These are phyloP conservation scores for Trachelus troglodyta DNA, from an alignment of 2,888 invertebrate species.

Conservation along the genomic window DNA sequence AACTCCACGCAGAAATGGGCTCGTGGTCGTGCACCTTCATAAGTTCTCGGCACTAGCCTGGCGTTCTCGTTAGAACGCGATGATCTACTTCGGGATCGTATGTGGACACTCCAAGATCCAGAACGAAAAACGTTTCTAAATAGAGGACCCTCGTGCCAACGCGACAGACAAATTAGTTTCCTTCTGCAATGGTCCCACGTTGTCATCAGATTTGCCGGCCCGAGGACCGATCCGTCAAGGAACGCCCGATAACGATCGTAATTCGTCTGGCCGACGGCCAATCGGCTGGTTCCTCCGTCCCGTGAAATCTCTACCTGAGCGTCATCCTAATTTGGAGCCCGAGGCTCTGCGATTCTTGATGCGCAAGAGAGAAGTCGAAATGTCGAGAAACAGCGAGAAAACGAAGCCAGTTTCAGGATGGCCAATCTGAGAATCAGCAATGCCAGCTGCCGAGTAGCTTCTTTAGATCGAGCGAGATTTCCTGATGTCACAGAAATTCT, in stretches of 20 bases:
- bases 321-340: slow-evolving; percentile 4
- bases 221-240: slow-evolving; percentile 44
- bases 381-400: background rate
- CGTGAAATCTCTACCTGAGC: slow-evolving; percentile 26
- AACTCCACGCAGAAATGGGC: background rate
- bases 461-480: slow-evolving; percentile 9
- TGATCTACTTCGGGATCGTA: no score
- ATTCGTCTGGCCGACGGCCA: slow-evolving; percentile 40
- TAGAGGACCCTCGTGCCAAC: slow-evolving; percentile 15
- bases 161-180: slow-evolving; percentile 18
- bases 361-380: background rate
- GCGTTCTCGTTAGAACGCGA: no score
- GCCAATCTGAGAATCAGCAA: background rate
- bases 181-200: background rate
- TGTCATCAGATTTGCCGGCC: slow-evolving; percentile 37
- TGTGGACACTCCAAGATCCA: no score
- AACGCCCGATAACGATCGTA: slow-evolving; percentile 44
- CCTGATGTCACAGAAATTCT: slow-evolving; percentile 31
- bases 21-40: no score
- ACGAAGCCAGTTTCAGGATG: background rate
- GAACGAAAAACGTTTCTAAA: background rate
- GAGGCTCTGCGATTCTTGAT: background rate
- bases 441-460: background rate
- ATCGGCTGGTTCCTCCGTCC: slow-evolving; percentile 25
- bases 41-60: no score